Conservation (phyloP, 2,888 invertebrate genomes). For the Brachyopa scutellaris region DNA sequence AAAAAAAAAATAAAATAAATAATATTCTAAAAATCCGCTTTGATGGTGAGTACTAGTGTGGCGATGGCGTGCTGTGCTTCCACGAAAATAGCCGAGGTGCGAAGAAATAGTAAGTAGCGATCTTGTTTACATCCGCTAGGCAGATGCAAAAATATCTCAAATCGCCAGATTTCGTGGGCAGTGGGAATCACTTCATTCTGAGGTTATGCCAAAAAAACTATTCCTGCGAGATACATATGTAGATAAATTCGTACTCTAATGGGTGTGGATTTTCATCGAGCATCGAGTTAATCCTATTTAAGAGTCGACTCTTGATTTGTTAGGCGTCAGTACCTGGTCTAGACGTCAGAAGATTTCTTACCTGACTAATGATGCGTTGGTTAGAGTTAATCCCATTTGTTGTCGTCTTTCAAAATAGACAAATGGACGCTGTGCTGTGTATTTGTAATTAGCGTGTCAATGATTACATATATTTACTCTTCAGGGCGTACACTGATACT, state of each 20-base stretch:
- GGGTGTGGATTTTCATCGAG: constrained; percentile 12
- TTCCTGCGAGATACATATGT: too few relatives aligned
- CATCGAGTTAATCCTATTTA: constrained; percentile 18
- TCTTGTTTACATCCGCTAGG: constrained; percentile 44
- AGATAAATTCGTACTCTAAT: constrained; percentile 9
- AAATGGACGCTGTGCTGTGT: not conserved
- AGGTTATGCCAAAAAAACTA: constrained; percentile 20
- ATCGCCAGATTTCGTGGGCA: constrained; percentile 23
- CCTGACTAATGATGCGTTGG: not conserved
- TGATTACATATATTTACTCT: constrained; percentile 14
- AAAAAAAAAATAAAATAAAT: not conserved
- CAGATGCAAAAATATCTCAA: constrained; percentile 41
- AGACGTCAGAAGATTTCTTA: not conserved
- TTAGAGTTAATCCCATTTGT: not conserved
- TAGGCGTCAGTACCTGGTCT: constrained; percentile 22
- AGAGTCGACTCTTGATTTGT: constrained; percentile 27
- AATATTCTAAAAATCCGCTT: not conserved
- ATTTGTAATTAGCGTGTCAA: constrained; percentile 9
- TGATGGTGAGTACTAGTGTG: not conserved
- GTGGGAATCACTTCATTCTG: constrained; percentile 18
- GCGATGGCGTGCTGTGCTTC: not conserved
- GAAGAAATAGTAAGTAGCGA: constrained; percentile 15
- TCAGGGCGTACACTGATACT: not conserved
- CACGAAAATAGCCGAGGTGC: constrained; percentile 25
- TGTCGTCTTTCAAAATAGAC: not conserved